Base-by-base conservation (phyloP, 2,888 invertebrate genomes). In the Macaria liturata region DNA sequence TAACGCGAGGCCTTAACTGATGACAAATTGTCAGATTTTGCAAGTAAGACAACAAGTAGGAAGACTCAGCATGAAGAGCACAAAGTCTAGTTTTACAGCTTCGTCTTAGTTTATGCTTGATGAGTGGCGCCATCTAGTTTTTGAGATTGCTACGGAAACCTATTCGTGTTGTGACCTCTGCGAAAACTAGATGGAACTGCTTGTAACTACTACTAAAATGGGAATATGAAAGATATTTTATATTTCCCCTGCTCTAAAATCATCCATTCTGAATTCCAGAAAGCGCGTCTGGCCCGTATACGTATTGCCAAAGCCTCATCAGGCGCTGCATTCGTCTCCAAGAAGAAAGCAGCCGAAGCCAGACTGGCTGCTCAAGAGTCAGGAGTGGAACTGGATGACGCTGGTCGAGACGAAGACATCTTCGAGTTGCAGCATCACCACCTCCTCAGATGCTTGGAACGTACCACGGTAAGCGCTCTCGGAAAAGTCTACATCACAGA, bases 341-440 rank as follows among this genome's bases (percentile, higher is more conserved):
- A 99, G 93, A 99, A 99, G 94, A 99, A 99, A 86, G 98, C 99
- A 1, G 98, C 98, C 3, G 99, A 99, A 81, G 98, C 98, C 0
- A 93, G 98, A 48, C 93, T 98, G 75, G 98, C 98, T 54, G 97
- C 98, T 52, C 96, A 97, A 90, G 97, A 97, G 89, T 97, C 97
- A 46, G 98, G 98, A 47, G 95, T 98, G 70, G 97, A 98, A 74
- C 90, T 97, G 72, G 98, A 98, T 75, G 98, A 98, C 67, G 96
- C 95, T 69, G 95, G 94, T 63, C 94, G 97, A 66, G 98, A 98
- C 80, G 98, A 98, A 81, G 99, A 99, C 86, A 98, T 99, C 80
- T 99, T 99, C 92, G 99, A 99, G 86, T 93, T 99, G 88, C 99
- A 99, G 90, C 99, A 99, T 90, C 99, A 99, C 88, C 99, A 99